phyloP scores from a whole-genome alignment of 1,140 invertebrate species.

The Mya arenaria region DNA sequence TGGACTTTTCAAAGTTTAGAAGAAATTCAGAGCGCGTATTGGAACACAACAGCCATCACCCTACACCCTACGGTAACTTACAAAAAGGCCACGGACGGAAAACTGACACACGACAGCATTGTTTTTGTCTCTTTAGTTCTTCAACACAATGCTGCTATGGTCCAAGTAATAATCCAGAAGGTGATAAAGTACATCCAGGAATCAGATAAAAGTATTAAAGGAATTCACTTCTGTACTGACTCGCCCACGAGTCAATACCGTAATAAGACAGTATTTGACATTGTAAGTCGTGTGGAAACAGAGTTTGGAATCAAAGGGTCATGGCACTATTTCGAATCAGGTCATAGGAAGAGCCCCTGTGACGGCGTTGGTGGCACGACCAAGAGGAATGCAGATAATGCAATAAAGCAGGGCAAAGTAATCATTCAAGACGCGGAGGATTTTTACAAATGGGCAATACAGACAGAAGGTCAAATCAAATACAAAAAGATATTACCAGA shows the following conservation, averaged over 20 bases:
- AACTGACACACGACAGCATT: conserved; percentile 26
- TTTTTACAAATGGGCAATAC: conserved; percentile 56
- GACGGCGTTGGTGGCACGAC: conserved; percentile 49
- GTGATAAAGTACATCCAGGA: neutral
- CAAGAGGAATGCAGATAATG: conserved; percentile 42
- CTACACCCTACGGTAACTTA: conserved; percentile 14
- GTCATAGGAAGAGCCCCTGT: conserved; percentile 50
- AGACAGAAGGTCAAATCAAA: conserved; percentile 19
- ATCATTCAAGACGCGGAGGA: conserved; percentile 51
- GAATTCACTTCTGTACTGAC: conserved; percentile 57
- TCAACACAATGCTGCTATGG: conserved; percentile 3
- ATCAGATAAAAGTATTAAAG: neutral
- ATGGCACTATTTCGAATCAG: conserved; percentile 44
- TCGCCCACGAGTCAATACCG: conserved; percentile 44
- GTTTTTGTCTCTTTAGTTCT: conserved; percentile 10
- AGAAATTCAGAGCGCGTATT: conserved; percentile 33
- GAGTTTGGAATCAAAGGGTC: neutral
- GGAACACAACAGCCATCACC: conserved; percentile 2
- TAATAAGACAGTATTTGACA: conserved; percentile 27
- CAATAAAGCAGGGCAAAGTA: conserved; percentile 50
- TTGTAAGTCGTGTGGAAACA: neutral
- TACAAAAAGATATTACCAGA: neutral
- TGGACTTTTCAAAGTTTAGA: conserved; percentile 43
- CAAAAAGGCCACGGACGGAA: neutral
- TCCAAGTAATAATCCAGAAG: neutral